phyloP scores from a whole-genome alignment of 2,113 vertebrate genomes.

The Chlamydotis undulata region DNA sequence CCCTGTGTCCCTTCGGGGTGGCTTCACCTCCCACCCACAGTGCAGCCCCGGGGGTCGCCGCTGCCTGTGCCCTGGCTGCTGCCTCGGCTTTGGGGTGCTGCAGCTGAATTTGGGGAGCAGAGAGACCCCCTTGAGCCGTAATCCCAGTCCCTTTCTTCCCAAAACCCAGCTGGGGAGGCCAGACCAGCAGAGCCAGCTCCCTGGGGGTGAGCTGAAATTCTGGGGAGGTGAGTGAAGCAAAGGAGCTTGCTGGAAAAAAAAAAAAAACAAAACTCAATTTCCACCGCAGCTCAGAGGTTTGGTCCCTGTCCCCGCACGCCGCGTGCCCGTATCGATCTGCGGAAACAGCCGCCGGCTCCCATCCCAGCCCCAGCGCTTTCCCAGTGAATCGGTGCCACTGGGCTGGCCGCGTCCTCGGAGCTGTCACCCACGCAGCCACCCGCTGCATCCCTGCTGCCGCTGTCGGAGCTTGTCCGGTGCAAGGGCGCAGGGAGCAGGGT shows the following conservation, averaged over 20 bases:
- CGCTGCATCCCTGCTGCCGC: rapidly evolving
- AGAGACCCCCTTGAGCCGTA: neutral
- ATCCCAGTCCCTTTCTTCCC: neutral
- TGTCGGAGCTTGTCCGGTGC: neutral
- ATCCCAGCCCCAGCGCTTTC: neutral
- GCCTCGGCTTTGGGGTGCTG: rapidly evolving
- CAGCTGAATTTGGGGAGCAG: neutral
- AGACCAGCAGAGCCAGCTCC: rapidly evolving
- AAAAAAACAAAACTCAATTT: too few relatives aligned
- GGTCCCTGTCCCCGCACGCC: neutral
- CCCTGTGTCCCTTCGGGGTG: neutral
- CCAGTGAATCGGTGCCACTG: neutral
- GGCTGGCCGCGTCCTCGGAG: neutral
- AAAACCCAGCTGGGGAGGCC: rapidly evolving
- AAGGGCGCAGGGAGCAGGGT: neutral
- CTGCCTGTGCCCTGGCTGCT: neutral
- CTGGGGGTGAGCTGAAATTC: neutral
- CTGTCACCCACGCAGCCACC: neutral
- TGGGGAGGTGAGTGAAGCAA: neutral
- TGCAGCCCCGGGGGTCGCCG: rapidly evolving
- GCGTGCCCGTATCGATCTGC: neutral
- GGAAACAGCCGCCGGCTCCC: neutral
- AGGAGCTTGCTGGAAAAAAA: too few relatives aligned
- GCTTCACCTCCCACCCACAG: neutral
- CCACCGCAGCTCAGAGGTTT: too few relatives aligned